phyloP scores from a whole-genome alignment of 1,140 invertebrate species.

The Tetramorium parvispinum region DNA sequence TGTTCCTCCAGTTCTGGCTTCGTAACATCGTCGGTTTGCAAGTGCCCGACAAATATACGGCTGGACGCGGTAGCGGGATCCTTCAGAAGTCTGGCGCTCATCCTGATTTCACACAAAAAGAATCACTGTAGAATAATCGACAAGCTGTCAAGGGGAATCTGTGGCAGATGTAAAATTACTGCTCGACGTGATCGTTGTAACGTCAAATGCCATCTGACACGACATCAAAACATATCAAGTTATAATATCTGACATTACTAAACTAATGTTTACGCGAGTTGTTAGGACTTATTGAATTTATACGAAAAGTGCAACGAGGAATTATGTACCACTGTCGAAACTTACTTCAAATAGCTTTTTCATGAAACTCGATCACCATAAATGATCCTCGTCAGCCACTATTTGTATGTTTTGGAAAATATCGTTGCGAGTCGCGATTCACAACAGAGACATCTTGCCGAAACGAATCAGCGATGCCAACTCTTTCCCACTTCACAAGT shows the following conservation, averaged over 20 bases:
- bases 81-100: slow-evolving; percentile 86
- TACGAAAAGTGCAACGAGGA: neutral
- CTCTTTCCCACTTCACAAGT: neutral
- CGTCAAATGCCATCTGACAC: neutral
- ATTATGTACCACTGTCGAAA: neutral
- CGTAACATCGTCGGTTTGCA: slow-evolving; percentile 88
- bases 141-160: neutral
- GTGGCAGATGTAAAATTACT: neutral
- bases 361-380: neutral
- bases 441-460: slow-evolving; percentile 30
- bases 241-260: neutral
- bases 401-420: slow-evolving; percentile 39
- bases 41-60: slow-evolving; percentile 91
- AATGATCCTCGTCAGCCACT: neutral
- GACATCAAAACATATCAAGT: neutral
- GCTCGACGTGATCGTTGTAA: neutral
- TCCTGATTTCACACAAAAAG: slow-evolving; percentile 63
- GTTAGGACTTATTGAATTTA: neutral
- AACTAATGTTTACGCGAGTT: neutral
- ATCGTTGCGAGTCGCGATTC: slow-evolving; percentile 19
- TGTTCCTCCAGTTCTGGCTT: slow-evolving; percentile 90
- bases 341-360: neutral
- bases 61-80: slow-evolving; percentile 90
- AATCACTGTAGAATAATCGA: neutral
- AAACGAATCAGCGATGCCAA: neutral